Conservation (phyloP, 2,113 vertebrate genomes). For the Mohoua ochrocephala region DNA sequence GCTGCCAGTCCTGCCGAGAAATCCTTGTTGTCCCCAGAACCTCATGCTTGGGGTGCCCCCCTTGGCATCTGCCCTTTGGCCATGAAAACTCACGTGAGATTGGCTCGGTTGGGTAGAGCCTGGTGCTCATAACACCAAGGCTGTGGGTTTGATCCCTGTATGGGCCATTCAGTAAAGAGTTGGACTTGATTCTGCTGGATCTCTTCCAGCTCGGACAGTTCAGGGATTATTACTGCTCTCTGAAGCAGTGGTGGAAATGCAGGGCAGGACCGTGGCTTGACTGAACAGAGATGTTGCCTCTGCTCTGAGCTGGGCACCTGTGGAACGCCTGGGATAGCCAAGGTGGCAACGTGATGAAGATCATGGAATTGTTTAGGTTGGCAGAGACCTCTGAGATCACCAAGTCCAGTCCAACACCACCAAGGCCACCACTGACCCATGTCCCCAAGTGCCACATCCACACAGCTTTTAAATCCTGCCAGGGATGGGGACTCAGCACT, state of each 20-base stretch:
- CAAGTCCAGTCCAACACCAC: neutral
- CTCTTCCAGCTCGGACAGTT: rapidly evolving
- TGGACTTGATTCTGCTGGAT: neutral
- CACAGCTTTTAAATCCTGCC: rapidly evolving
- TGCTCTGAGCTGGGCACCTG: rapidly evolving
- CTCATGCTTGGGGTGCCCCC: neutral
- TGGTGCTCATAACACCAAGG: neutral
- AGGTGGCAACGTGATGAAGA: neutral
- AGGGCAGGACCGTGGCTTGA: neutral
- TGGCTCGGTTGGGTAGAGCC: neutral
- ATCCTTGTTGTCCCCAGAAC: neutral
- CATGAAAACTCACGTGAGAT: rapidly evolving
- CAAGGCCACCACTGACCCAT: neutral
- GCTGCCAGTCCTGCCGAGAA: neutral
- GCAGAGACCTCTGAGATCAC: neutral
- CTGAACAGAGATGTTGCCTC: rapidly evolving
- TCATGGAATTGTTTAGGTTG: neutral
- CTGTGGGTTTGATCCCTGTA: neutral
- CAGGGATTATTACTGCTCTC: neutral
- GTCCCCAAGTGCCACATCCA: neutral
- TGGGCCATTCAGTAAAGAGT: rapidly evolving
- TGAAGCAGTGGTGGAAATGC: neutral
- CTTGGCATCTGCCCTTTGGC: neutral
- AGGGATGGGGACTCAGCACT: neutral
- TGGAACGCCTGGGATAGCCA: neutral